Base-by-base conservation (phyloP, 2,888 invertebrate species). In the Melanargia galathea region DNA sequence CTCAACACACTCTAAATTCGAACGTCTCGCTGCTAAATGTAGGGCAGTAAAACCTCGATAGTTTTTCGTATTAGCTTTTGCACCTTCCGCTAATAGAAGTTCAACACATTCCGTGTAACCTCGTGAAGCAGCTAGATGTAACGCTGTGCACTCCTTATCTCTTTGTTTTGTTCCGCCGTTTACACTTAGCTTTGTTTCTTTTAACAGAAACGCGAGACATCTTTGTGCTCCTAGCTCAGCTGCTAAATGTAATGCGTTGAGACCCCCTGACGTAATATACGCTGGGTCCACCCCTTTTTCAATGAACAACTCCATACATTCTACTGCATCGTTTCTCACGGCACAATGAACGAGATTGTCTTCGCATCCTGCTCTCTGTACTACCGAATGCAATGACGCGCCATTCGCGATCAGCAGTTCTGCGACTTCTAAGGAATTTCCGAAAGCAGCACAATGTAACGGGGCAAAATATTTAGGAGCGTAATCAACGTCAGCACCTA, bases 381-480 rank as follows among this genome's bases (percentile, higher is more conserved):
- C 94, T n/a, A 95, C 94, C 48, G 94, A 92, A 59, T 93, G 93
- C 43, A 96, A 92, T 46, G 93, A 92, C 5, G 96, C 94, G 0
- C 95, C 95, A 69, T 93, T 93, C 45, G 94, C 93, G 48, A 97
- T 92, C 26, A 98, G 92, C 69, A 96, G 90, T 80, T 94, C 94
- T 11, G 96, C 95, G 0, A 96, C 95, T 76, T 96, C 95, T 6
- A 95, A 92, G 30, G 96, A 95, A 75, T 97, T 97, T 3, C 97
- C 96, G 83, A 97, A 97, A 0, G 97, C 97, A 1, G 97, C 96
- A 78, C 96, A 97, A 79, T 98, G 97, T 58, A 98, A 90, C 0
- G 97, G 96, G 30, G 96, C 95, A 75, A 95, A 96, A 69, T 94
- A 93, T 81, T 95, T 95, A 40, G 93, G 93, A 24, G 93, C 92